These are phyloP conservation scores for Excalfactoria chinensis DNA, from an alignment of 2,113 vertebrate species.

Conservation along the genomic window DNA sequence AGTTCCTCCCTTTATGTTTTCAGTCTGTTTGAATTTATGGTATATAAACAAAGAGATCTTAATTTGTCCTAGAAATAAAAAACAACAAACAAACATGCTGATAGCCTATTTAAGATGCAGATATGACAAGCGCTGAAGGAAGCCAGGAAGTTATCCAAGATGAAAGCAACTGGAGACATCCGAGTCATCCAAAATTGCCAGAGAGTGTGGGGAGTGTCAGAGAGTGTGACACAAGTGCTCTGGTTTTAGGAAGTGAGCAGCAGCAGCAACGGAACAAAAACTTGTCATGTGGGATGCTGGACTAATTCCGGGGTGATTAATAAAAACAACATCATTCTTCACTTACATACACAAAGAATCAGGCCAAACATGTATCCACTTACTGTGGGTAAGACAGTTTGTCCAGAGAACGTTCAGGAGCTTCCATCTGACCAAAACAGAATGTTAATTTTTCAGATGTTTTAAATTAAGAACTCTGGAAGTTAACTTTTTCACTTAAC, in stretches of 20 bases:
- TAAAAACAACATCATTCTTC: neutral
- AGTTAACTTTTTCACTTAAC: conserved; percentile 39
- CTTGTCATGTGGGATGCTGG: neutral
- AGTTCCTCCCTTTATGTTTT: neutral
- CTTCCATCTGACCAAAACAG: neutral
- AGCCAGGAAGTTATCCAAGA: conserved; percentile 14
- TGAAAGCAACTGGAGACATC: neutral
- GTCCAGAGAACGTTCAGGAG: neutral
- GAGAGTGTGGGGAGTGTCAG: neutral
- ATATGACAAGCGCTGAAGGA: neutral
- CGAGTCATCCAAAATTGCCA: neutral
- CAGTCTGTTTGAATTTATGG: neutral
- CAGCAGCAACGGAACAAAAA: neutral
- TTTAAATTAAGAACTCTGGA: conserved; percentile 44
- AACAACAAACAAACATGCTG: rapidly evolving
- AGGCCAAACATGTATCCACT: neutral
- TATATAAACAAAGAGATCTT: neutral
- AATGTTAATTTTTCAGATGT: conserved; percentile 31
- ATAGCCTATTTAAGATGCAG: neutral
- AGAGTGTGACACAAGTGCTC: neutral
- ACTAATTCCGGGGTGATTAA: neutral
- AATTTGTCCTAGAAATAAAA: neutral
- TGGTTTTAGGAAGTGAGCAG: neutral
- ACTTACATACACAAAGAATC: neutral
- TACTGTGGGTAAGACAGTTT: neutral